Evolutionary conservation across 2,888 invertebrate species (phyloP).

Genomic region (Tiphia femorata): DNA sequence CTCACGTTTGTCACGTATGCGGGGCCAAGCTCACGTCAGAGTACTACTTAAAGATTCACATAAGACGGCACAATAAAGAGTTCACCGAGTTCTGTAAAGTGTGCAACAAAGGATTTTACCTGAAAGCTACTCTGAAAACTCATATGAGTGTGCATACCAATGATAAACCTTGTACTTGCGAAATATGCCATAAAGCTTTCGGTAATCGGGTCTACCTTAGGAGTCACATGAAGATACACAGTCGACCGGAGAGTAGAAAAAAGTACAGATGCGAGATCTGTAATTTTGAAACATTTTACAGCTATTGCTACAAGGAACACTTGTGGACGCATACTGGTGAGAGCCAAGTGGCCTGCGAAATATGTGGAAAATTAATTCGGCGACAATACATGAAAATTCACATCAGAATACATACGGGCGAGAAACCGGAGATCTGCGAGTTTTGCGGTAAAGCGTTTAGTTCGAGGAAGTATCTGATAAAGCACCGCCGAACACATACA

Average conservation of each 20-base stretch:
- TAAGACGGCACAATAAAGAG: constrained; percentile 72
- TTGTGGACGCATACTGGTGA: constrained; percentile 66
- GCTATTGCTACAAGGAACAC: constrained; percentile 66
- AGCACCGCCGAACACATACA: constrained; percentile 55
- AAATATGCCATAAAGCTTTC: constrained; percentile 69
- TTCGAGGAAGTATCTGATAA: constrained; percentile 51
- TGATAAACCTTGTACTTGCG: constrained; percentile 48
- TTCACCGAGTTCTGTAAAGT: constrained; percentile 65
- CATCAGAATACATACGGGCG: constrained; percentile 54
- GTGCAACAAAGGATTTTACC: constrained; percentile 64
- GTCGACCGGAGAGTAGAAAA: constrained; percentile 65
- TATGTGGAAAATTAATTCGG: constrained; percentile 65
- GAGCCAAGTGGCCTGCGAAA: constrained; percentile 61
- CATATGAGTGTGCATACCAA: constrained; percentile 61
- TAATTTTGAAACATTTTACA: constrained; percentile 67
- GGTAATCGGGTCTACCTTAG: constrained; percentile 70
- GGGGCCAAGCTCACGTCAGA: constrained; percentile 74
- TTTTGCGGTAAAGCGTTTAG: constrained; percentile 56
- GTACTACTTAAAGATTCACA: constrained; percentile 74
- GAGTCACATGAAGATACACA: constrained; percentile 67
- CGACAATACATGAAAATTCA: constrained; percentile 56
- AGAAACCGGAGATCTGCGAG: constrained; percentile 58
- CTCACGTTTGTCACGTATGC: constrained; percentile 74
- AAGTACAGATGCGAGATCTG: constrained; percentile 71
- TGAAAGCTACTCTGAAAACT: constrained; percentile 53